Conservation (phyloP, 2,797 vertebrate species). For the Gymnocypris eckloni region DNA sequence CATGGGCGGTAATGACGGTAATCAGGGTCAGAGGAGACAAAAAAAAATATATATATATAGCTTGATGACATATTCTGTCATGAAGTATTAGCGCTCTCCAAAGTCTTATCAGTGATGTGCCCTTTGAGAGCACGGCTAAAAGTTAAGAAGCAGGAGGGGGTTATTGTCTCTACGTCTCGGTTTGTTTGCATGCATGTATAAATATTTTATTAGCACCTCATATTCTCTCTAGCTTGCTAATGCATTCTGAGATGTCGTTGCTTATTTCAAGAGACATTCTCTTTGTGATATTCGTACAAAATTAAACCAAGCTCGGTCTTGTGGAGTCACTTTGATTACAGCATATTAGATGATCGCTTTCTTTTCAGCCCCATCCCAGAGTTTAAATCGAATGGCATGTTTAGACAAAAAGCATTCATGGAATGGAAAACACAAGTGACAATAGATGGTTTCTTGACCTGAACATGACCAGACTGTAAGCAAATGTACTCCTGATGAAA, state of each 20-base stretch:
- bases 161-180: slow-evolving; percentile 32
- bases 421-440: background rate
- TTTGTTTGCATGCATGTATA: slow-evolving; percentile 37
- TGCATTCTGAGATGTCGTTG: slow-evolving; percentile 25
- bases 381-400: background rate
- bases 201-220: slow-evolving; percentile 44
- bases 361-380: background rate
- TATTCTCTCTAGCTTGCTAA: slow-evolving; percentile 31
- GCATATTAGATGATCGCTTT: slow-evolving; percentile 8
- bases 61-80: slow-evolving; percentile 76
- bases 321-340: background rate
- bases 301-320: slow-evolving; percentile 24
- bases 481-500: background rate
- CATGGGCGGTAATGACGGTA: slow-evolving; percentile 79
- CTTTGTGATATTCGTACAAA: slow-evolving; percentile 3
- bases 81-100: slow-evolving; percentile 73
- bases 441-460: slow-evolving; percentile 17
- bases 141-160: slow-evolving; percentile 38
- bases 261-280: slow-evolving; percentile 19
- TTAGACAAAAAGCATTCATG: slow-evolving; percentile 7
- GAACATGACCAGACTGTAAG: background rate
- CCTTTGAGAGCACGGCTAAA: slow-evolving; percentile 68
- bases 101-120: slow-evolving; percentile 74
- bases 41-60: slow-evolving; percentile 64
- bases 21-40: slow-evolving; percentile 66